Evolutionary conservation across 2,113 vertebrate species (phyloP), one percentile per base, ranked within the genome.

Genomic region (Poeciliopsis occidentalis): DNA sequence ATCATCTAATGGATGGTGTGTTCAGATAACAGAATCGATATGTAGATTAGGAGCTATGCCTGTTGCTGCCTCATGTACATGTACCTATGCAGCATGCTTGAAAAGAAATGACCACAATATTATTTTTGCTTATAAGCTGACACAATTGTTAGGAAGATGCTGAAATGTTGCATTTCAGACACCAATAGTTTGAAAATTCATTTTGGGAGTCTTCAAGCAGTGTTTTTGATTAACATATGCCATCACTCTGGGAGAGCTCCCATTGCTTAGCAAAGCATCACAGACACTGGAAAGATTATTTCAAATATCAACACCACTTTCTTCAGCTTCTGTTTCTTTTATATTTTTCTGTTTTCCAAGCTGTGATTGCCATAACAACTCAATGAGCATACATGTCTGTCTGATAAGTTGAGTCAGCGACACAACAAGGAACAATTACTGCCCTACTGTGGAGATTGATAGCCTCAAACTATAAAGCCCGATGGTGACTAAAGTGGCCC

Each of bases 171-270:
- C 64, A 63, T 76, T 34, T 61, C 70, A 67, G 70, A 64, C 71
- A 24, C 41, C 41, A 61, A 68, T 47, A 39, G 57, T 61, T n/a
- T 67, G 32, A 30, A 39, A 73, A 87, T 77, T 70, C 12, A 76
- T 82, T 87, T 80, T 84, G 80, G 76, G 79, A 67, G 79, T 80
- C 72, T 11, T 87, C 86, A 76, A 75, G 84, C 67, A 5, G 85
- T 4, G 73, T 80, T 87, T 88, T 93, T 92, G 91, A 92, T 93
- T 90, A 92, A 83, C 86, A 87, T 90, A 88, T 90, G 86, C 88
- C 81, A 71, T 83, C 90, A 71, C 84, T 78, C 51, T 62, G 19
- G 82, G 85, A 84, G 75, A 24, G 83, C 80, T 78, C 65, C 60
- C 72, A 26, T 68, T 86, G 79, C 83, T 87, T 84, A 81, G 83